Conservation (phyloP, 2,113 vertebrate genomes). For the Halichoerus grypus region DNA sequence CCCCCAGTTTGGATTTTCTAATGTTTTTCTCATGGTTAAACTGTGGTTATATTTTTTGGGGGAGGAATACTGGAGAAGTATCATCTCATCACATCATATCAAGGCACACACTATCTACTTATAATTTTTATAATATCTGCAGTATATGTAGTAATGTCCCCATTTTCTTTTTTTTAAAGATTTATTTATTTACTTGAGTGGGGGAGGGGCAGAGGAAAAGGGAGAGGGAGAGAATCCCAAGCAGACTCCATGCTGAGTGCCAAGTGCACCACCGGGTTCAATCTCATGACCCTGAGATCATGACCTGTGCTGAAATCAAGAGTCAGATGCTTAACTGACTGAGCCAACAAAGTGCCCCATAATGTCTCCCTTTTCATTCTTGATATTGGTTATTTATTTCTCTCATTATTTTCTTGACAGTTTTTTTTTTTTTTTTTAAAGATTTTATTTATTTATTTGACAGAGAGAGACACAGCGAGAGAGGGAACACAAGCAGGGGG, state of each 20-base stretch:
- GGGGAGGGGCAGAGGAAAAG: too few species aligned
- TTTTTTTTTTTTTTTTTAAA: neutral
- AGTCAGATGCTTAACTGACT: neutral
- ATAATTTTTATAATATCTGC: neutral
- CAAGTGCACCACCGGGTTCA: too few species aligned
- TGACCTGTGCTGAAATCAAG: too few species aligned
- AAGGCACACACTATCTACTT: neutral
- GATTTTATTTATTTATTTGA: too few species aligned
- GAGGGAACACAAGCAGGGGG: too few species aligned
- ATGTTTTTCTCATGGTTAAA: neutral
- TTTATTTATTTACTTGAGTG: too few species aligned
- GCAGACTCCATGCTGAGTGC: too few species aligned
- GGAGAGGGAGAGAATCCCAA: too few species aligned
- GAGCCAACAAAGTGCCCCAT: neutral
- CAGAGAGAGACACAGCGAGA: too few species aligned
- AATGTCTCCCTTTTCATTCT: neutral
- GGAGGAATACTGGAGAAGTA: neutral
- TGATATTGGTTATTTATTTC: neutral
- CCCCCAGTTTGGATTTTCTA: neutral
- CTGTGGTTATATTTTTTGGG: neutral
- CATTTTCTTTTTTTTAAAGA: neutral
- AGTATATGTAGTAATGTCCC: neutral
- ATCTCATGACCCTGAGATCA: too few species aligned
- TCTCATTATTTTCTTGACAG: neutral
- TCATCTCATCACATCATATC: neutral